phyloP scores from a whole-genome alignment of 92 coral and sea anemone species.

The Porites lobata region DNA sequence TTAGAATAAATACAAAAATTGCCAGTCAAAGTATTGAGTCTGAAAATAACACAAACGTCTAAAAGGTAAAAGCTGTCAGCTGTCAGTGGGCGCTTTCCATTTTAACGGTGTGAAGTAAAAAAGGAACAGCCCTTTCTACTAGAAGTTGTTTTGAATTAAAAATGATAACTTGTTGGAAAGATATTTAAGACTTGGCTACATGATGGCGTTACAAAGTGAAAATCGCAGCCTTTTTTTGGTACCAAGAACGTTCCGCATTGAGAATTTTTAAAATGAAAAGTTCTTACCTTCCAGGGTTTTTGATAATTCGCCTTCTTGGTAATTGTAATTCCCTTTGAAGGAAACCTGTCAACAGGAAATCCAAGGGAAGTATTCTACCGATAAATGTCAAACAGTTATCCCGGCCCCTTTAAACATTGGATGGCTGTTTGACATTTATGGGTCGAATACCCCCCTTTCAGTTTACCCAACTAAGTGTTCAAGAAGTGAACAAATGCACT shows the following conservation, averaged over 20 bases:
- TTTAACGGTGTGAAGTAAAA: constrained; percentile 13
- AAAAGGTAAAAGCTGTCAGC: constrained; percentile 19
- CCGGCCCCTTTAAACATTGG: constrained; percentile 19
- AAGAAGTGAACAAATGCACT: background rate
- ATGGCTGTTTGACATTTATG: background rate
- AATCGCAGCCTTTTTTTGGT: constrained; percentile 2
- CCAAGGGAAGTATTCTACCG: constrained; percentile 26
- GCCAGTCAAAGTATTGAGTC: constrained; percentile 13
- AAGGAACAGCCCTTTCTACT: constrained; percentile 7
- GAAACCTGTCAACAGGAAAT: constrained; percentile 23
- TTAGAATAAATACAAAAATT: constrained; percentile 17
- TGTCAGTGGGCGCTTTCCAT: constrained; percentile 25
- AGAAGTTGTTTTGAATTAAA: constrained; percentile 6
- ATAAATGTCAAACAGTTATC: constrained; percentile 25
- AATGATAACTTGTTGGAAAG: constrained; percentile 6
- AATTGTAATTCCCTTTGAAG: constrained; percentile 18
- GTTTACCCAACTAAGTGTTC: constrained; percentile 12
- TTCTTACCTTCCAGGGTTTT: constrained; percentile 28
- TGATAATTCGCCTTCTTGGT: background rate
- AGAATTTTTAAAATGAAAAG: constrained; percentile 24
- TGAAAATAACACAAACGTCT: constrained; percentile 24
- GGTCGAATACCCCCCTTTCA: too few species aligned
- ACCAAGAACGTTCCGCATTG: background rate
- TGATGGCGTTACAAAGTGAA: constrained; percentile 24
- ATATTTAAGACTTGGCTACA: constrained; percentile 12